Evolutionary conservation across 1,140 invertebrate species (phyloP), one percentile per base, ranked within the genome.

Genomic region (Lepidurus apus): DNA sequence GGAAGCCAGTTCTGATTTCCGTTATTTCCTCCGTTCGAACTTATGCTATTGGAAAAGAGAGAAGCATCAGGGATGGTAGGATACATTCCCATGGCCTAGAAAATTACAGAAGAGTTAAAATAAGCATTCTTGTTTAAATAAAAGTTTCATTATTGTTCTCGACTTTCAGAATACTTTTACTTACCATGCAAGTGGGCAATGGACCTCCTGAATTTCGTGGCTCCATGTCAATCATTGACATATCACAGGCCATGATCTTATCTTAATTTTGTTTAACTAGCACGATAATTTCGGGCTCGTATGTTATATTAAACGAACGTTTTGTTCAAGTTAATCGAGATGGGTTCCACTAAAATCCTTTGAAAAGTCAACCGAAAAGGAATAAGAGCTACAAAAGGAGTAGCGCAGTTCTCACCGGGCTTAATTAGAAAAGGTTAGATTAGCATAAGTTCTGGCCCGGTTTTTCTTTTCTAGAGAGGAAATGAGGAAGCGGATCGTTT

Each of bases 1-100:
- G 43, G 42, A 45, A 77, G 43, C 43, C 75, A 47, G 24, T 45
- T 77, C 26, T 43, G 75, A 43, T 77, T 77, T 77, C 21, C 53
- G 53, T 13, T 65, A 13, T 7, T 17, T 65, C 53, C 6, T 21
- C 21, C 53, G 17, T 7, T 65, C 9, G 53, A 21, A 7, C 21
- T 0, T 9, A 65, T 17, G 21, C 53, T 7, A 21, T 65, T 65
- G 17, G 53, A 65, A 13, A 65, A 21, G 0, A 65, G 7, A 13
- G 53, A 65, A 65, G 53, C 53, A 21, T 65, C 53, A 9, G 53
- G 53, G 21, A 65, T 65, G 4, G 53, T 65, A 17, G 53, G 53
- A 17, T 7, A 17, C 53, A 65, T 65, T 65, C 53, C 1, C 53
- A 65, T n/a, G 5, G 53, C 53, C 53, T 65, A 21, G 17, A 17